Percentiles rank a stretch among this genome's conserved stretches.
phyloP scores from a whole-genome alignment of 1,140 invertebrate species.

The Caenorhabditis remanei region DNA sequence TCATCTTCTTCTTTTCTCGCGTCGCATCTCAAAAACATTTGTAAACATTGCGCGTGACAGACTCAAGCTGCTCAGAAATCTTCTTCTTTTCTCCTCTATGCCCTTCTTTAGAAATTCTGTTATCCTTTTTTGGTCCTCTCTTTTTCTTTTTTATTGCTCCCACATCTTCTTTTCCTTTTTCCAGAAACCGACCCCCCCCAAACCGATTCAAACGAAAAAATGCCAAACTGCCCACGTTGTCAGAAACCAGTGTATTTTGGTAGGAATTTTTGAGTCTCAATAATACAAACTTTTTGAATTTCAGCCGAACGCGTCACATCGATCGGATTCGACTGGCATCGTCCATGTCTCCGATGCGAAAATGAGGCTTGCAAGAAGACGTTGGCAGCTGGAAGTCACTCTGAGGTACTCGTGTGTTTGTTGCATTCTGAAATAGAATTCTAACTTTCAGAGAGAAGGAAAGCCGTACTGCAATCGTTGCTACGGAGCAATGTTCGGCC shows the following conservation, averaged over 20 bases:
- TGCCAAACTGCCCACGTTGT: slow-evolving; percentile 90
- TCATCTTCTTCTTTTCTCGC: neutral
- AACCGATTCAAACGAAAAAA: slow-evolving; percentile 72
- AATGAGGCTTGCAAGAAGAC: slow-evolving; percentile 86
- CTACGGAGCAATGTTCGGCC: slow-evolving; percentile 88
- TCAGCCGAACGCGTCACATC: slow-evolving; percentile 91
- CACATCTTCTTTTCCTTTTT: neutral
- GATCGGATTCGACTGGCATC: slow-evolving; percentile 92
- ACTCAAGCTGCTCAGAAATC: neutral
- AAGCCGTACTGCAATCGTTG: slow-evolving; percentile 92
- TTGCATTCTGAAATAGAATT: neutral
- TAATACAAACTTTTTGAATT: slow-evolving; percentile 75
- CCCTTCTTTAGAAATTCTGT: slow-evolving; percentile 28
- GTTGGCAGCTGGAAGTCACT: slow-evolving; percentile 88
- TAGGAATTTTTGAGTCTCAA: slow-evolving; percentile 78
- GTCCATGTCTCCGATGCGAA: slow-evolving; percentile 88
- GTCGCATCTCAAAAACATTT: neutral
- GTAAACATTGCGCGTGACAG: slow-evolving; percentile 31
- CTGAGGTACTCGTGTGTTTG: slow-evolving; percentile 82
- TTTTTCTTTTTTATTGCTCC: neutral
- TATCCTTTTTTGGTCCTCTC: slow-evolving; percentile 14
- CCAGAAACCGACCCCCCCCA: neutral
- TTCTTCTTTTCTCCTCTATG: slow-evolving; percentile 3
- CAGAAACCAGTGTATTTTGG: slow-evolving; percentile 89
- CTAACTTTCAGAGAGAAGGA: slow-evolving; percentile 84